Conservation (phyloP, 1,140 invertebrate genomes). For the Pseudoatta argentina region DNA sequence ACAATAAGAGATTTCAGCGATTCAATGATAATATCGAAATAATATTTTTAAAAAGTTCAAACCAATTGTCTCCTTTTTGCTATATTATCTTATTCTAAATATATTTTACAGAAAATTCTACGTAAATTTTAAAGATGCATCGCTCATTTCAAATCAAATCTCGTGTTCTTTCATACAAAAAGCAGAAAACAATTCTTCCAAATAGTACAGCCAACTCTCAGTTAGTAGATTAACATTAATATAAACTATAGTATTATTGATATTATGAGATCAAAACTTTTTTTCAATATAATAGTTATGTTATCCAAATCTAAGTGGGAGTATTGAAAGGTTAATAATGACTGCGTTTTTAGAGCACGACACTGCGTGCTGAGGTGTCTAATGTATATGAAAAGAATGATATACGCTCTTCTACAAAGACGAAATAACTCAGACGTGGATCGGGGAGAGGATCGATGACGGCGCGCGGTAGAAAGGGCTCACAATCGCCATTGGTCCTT, state of each 20-base stretch:
- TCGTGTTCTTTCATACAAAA: neutral
- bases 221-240: neutral
- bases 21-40: neutral
- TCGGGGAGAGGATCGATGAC: conserved; percentile 59
- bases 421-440: conserved; percentile 38
- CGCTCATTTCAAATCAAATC: neutral
- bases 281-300: conserved; percentile 30
- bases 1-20: too few species aligned
- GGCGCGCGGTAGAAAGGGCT: conserved; percentile 42
- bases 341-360: conserved; percentile 29
- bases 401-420: conserved; percentile 4
- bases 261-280: neutral
- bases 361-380: conserved; percentile 30
- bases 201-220: neutral
- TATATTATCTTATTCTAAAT: neutral
- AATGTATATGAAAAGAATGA: conserved; percentile 48
- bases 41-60: neutral
- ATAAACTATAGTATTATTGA: neutral
- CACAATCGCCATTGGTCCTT: conserved; percentile 70
- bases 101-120: neutral
- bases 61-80: neutral
- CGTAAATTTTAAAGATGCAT: neutral
- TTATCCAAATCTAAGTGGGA: conserved; percentile 30
- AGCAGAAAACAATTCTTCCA: neutral
- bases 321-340: conserved; percentile 39